phyloP scores from a whole-genome alignment of 2,797 vertebrate genomes.

The Ctenopoma multispine region DNA sequence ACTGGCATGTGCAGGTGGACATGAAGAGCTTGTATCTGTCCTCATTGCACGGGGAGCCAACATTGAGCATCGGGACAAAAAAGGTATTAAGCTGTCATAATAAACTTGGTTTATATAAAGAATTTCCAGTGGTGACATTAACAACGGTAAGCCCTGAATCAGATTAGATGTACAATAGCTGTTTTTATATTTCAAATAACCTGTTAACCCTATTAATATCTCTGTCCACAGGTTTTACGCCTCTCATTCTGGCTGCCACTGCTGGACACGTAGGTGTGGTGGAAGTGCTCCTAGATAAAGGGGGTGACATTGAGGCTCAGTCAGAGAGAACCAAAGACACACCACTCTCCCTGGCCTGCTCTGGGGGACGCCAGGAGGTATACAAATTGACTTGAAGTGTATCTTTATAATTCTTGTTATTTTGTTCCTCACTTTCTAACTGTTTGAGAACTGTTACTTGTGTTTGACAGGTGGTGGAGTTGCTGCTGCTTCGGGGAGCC shows the following conservation, averaged over 20 bases:
- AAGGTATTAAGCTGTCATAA: conserved; percentile 82
- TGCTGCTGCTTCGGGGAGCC: conserved; percentile 96
- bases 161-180: not conserved
- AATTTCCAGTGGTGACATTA: not conserved
- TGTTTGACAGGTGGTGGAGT: conserved; percentile 91
- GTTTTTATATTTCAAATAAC: not conserved
- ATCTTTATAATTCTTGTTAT: not conserved
- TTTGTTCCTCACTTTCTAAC: not conserved
- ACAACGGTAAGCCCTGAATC: not conserved
- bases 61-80: conserved; percentile 98
- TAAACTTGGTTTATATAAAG: not conserved
- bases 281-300: conserved; percentile 98
- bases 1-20: conserved; percentile 96
- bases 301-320: conserved; percentile 98
- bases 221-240: conserved; percentile 90
- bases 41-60: conserved; percentile 97
- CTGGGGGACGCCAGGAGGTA: conserved; percentile 98
- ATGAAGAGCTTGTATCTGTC: conserved; percentile 98
- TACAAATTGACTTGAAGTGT: not conserved
- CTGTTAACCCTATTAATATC: not conserved
- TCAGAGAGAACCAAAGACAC: conserved; percentile 99
- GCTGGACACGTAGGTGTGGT: conserved; percentile 99
- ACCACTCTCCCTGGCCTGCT: conserved; percentile 96
- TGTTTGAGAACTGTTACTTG: not conserved
- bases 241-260: conserved; percentile 97